Base-by-base conservation (phyloP, 2,797 vertebrate species). In the Manis pentadactyla region DNA sequence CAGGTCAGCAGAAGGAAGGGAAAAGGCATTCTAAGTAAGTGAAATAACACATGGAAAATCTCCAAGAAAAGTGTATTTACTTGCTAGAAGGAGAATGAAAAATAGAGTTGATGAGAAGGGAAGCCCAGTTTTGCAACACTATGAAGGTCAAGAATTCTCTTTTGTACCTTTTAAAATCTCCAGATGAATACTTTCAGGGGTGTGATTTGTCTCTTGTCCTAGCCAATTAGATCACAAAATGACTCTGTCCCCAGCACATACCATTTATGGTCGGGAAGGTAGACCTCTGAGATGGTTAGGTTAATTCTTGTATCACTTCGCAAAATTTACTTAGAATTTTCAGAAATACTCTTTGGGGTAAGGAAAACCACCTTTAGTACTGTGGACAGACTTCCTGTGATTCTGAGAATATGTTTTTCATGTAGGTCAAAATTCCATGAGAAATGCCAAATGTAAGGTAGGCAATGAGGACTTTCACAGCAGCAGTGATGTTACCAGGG, bases 1-100 rank as follows among this genome's bases (percentile, higher is more conserved):
- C 13, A 66, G 39, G 21, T 29, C 9, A 10, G 51, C 21, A 46
- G 39, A 25, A 87, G 55, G 53, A 55, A 79, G 27, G 53, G 39
- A n/a, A 61, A 27, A 39, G 57, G 2, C 27, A 34, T 83, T 90
- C 37, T n/a, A 53, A 42, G 23, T 21, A 78, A 77, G 66, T 49
- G 21, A 90, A 93, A 37, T 64, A 82, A 57, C 55, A 31, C 17
- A 75, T 85, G 73, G 84, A 69, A 91, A 79, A 55, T 74, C 89
- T 86, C 37, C 14, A 57, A 74, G 4, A 51, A 69, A 42, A 79
- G 23, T 4, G 37, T 7, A 27, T 85, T 64, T 57, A 27, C n/a
- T 49, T 82, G 64, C 71, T 73, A 46, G 42, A 64, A 27, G 29
- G 59, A 55, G 78, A 84, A 87, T 66, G n/a, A 73, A 87, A 79